Conservation (phyloP, 30 jellyfish, hydroid and myxozoan genomes). For the Sanderia malayensis region DNA sequence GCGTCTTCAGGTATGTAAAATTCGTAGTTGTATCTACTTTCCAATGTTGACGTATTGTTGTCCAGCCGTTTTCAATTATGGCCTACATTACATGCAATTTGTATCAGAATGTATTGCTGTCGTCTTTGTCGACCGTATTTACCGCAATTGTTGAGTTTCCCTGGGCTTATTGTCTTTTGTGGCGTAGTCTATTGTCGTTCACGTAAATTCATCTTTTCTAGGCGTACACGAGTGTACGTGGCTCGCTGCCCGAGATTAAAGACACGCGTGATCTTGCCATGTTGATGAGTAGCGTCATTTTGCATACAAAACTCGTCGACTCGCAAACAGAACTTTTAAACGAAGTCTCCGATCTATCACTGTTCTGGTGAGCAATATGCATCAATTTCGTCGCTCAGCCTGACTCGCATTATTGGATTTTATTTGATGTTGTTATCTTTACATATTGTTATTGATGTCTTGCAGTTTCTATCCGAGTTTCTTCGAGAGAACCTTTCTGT, state of each 20-base stretch:
- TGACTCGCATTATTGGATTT: too few species aligned
- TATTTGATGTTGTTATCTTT: too few species aligned
- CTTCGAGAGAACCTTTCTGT: conserved; percentile 74
- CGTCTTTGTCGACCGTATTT: too few species aligned
- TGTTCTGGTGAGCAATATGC: conserved; percentile 66
- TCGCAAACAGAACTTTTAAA: conserved; percentile 67
- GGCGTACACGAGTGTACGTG: conserved; percentile 96
- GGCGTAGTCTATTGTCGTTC: too few species aligned
- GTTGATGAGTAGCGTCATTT: conserved; percentile 73
- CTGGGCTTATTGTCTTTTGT: too few species aligned
- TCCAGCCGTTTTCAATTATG: too few species aligned
- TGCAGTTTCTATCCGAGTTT: conserved; percentile 91
- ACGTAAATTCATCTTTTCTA: not conserved
- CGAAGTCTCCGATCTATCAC: conserved; percentile 90
- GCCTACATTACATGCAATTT: too few species aligned
- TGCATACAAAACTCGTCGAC: conserved; percentile 90
- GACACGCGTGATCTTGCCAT: conserved; percentile 89
- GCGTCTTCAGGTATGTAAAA: conserved; percentile 95
- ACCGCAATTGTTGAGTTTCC: too few species aligned
- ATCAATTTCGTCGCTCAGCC: too few species aligned
- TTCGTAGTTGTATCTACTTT: too few species aligned
- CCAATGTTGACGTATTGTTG: too few species aligned
- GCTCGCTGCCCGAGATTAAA: conserved; percentile 90
- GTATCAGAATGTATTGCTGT: too few species aligned
- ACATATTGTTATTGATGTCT: not conserved